Conservation (phyloP, 2,113 vertebrate genomes). For the Petaurus breviceps region DNA sequence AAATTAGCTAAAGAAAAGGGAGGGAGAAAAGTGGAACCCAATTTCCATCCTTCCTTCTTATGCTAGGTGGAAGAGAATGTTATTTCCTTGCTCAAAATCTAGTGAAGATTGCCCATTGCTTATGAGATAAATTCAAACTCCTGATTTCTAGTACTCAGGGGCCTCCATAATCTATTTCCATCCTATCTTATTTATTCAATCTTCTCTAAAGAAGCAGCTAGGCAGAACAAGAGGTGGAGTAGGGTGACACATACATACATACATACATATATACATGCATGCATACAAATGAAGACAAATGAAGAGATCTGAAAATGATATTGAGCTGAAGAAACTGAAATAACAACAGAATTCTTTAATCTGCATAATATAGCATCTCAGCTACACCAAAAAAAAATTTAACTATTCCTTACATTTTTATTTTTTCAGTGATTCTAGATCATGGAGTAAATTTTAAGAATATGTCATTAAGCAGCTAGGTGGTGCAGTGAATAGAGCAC, state of each 20-base stretch:
- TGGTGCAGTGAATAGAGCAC: too few relatives aligned
- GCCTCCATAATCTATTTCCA: too few relatives aligned
- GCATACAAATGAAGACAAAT: neutral
- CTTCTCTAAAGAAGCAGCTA: neutral
- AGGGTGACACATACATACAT: neutral
- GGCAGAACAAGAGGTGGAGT: too few relatives aligned
- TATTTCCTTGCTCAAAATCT: neutral
- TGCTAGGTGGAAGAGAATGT: neutral
- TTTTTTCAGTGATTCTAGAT: slow-evolving; percentile 53
- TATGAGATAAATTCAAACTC: neutral
- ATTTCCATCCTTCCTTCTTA: neutral
- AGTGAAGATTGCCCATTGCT: neutral
- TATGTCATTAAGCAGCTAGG: neutral
- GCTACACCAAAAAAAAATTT: slow-evolving; percentile 1
- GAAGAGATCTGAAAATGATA: neutral
- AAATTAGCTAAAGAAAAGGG: neutral
- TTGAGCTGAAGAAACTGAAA: neutral
- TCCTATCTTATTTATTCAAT: neutral
- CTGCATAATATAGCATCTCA: neutral
- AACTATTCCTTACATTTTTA: slow-evolving; percentile 37
- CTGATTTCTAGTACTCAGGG: neutral
- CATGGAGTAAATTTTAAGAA: slow-evolving; percentile 10
- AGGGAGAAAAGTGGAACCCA: fast-evolving
- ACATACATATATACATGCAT: too few relatives aligned
- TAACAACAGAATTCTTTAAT: slow-evolving; percentile 17